phyloP scores from a whole-genome alignment of 2,888 invertebrate genomes.

The Yponomeuta malinellus region DNA sequence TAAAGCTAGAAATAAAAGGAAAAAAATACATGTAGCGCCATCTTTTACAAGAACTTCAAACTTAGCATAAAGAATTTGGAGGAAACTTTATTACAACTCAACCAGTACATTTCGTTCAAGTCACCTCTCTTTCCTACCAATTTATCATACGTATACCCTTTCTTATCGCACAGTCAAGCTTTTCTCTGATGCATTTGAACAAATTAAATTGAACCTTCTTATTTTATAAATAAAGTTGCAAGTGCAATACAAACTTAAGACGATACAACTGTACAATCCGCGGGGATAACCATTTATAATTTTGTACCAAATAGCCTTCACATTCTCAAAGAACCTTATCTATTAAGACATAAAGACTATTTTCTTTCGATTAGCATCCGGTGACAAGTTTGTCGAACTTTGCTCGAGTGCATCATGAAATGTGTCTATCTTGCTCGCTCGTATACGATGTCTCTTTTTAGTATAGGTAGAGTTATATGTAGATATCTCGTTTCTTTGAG shows the following conservation, averaged over 20 bases:
- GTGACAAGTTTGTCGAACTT: conserved; percentile 30
- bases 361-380: neutral
- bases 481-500: conserved; percentile 65
- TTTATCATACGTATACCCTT: conserved; percentile 33
- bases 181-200: conserved; percentile 37
- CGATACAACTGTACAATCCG: neutral
- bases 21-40: conserved; percentile 50
- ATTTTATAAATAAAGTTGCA: conserved; percentile 57
- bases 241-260: conserved; percentile 49
- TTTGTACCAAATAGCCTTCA: neutral
- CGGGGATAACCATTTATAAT: neutral
- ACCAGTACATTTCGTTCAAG: conserved; percentile 43
- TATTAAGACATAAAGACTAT: neutral
- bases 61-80: conserved; percentile 44
- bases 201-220: conserved; percentile 55
- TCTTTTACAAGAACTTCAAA: conserved; percentile 49
- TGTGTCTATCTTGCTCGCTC: conserved; percentile 62
- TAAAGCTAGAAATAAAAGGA: conserved; percentile 8
- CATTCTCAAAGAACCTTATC: neutral
- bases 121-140: conserved; percentile 43
- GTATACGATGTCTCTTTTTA: conserved; percentile 57
- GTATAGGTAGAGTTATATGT: conserved; percentile 61
- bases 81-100: conserved; percentile 53
- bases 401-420: conserved; percentile 58
- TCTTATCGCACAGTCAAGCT: conserved; percentile 41